Evolutionary conservation across 1,140 invertebrate genomes (phyloP).

Genomic region (Eupeodes corollae): DNA sequence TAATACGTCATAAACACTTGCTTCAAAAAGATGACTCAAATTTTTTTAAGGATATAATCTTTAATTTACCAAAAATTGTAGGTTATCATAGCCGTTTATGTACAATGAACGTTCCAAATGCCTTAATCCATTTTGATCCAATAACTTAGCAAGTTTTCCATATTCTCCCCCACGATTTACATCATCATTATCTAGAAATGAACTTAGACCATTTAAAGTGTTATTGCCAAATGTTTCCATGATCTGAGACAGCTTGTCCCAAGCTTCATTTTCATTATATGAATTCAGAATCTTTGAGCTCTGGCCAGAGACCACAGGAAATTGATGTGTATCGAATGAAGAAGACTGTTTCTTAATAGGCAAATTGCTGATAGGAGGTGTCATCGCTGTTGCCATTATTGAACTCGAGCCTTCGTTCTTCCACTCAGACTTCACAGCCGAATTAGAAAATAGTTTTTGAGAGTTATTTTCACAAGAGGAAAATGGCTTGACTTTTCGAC

Average conservation of each 20-base stretch:
- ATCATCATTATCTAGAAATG: slow-evolving; percentile 29
- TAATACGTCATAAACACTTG: no score
- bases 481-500: no score
- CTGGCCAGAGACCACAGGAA: no score
- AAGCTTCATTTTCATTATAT: slow-evolving; percentile 87
- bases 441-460: no score
- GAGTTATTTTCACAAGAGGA: no score
- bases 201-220: slow-evolving; percentile 16
- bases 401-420: no score
- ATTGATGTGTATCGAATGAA: no score
- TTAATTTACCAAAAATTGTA: slow-evolving; percentile 72
- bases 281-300: slow-evolving; percentile 65
- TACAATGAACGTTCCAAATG: slow-evolving; percentile 76
- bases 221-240: slow-evolving; percentile 83
- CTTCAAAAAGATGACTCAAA: no score
- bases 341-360: no score
- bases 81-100: slow-evolving; percentile 82
- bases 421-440: no score
- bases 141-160: slow-evolving; percentile 21
- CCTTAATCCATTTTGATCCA: slow-evolving; percentile 60
- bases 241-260: slow-evolving; percentile 89
- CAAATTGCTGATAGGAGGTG: no score
- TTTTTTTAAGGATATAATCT: background rate
- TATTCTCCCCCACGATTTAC: slow-evolving; percentile 23
- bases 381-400: no score